phyloP scores from a whole-genome alignment of 2,113 vertebrate genomes.

The Megaleporinus macrocephalus region DNA sequence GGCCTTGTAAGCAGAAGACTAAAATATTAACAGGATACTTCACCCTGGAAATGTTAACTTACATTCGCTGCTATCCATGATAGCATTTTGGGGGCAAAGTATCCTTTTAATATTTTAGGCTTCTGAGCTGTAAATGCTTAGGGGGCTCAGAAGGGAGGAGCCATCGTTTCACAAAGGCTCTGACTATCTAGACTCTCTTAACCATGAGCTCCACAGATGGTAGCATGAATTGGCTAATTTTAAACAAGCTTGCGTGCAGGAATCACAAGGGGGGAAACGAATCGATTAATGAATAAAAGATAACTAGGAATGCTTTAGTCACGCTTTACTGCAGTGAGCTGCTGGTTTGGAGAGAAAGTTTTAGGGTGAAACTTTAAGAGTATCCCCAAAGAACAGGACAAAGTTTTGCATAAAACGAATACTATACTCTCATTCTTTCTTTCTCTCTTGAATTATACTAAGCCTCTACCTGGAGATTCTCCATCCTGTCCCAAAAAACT shows the following conservation, averaged over 20 bases:
- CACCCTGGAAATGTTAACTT: background rate
- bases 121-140: background rate
- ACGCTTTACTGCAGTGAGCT: background rate
- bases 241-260: background rate
- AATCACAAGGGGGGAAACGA: background rate
- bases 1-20: background rate
- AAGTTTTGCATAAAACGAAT: background rate
- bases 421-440: background rate
- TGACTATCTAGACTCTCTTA: background rate
- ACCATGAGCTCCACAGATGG: background rate
- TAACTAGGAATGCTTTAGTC: slow-evolving; percentile 31
- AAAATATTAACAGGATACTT: background rate
- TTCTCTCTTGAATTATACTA: no score
- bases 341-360: background rate
- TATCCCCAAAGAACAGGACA: background rate
- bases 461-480: no score
- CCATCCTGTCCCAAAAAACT: no score
- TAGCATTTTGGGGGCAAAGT: background rate
- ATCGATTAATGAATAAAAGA: slow-evolving; percentile 53
- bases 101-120: background rate
- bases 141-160: background rate
- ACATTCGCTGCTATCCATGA: background rate
- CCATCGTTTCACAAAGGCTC: background rate
- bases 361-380: background rate
- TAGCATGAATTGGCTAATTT: background rate